Conservation (phyloP, 2,113 vertebrate species). For the Oostethus manadensis region DNA sequence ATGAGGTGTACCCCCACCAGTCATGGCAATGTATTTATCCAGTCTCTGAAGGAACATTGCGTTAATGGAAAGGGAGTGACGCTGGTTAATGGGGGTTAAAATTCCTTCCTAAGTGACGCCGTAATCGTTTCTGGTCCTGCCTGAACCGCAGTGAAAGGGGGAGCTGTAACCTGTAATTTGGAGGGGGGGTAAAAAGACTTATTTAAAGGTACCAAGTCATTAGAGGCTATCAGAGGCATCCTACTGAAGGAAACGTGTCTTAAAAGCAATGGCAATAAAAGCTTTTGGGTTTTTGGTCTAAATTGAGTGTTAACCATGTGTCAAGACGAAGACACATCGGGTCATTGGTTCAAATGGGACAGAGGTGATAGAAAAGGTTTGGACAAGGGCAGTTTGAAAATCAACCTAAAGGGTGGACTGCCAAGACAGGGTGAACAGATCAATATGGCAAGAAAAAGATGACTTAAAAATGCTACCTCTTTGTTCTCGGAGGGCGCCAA, state of each 20-base stretch:
- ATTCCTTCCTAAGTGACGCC: slow-evolving; percentile 3
- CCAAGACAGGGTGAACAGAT: too few relatives aligned
- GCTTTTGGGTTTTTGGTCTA: background rate
- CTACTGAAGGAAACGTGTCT: slow-evolving; percentile 13
- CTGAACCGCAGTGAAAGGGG: slow-evolving; percentile 2
- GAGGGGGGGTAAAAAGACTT: too few relatives aligned
- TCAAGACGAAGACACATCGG: too few relatives aligned
- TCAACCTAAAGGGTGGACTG: too few relatives aligned
- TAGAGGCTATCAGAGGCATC: slow-evolving; percentile 11
- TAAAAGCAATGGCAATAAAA: slow-evolving; percentile 1
- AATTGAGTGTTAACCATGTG: too few relatives aligned
- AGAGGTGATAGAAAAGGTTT: too few relatives aligned
- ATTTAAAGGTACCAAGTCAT: slow-evolving; percentile 20
- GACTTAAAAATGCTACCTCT: too few relatives aligned
- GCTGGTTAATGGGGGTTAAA: slow-evolving; percentile 4
- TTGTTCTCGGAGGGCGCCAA: too few relatives aligned
- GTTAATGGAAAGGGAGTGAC: slow-evolving; percentile 4
- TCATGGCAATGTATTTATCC: slow-evolving; percentile 21
- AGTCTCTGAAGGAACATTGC: slow-evolving; percentile 9
- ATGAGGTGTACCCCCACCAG: slow-evolving; percentile 3
- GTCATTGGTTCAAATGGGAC: too few relatives aligned
- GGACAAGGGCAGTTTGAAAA: too few relatives aligned
- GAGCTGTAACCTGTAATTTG: slow-evolving; percentile 30
- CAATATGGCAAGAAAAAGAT: too few relatives aligned
- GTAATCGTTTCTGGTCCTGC: slow-evolving; percentile 17